Conservation (phyloP, 1,140 invertebrate species). For the Drosophila repletoides region DNA sequence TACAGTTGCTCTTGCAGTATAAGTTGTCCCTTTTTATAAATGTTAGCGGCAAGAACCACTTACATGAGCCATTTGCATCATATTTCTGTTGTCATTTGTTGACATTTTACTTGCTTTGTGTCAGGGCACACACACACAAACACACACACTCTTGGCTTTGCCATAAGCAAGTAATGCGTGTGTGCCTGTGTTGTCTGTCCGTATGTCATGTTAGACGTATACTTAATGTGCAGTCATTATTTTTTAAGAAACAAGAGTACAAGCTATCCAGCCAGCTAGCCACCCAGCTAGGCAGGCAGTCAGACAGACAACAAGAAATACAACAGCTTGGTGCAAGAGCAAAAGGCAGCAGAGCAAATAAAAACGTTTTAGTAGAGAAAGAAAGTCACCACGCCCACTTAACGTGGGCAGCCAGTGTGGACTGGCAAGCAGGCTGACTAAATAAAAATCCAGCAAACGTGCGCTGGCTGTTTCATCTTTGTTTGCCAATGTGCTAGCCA, state of each 20-base stretch:
- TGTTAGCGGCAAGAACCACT: constrained; percentile 70
- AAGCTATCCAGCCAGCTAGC: constrained; percentile 31
- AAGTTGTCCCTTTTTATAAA: constrained; percentile 72
- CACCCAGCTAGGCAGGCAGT: constrained; percentile 1
- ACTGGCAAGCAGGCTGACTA: constrained; percentile 9
- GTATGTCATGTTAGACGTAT: constrained; percentile 55
- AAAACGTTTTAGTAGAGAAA: constrained; percentile 42
- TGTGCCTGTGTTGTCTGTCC: constrained; percentile 33
- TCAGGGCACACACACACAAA: too few relatives aligned
- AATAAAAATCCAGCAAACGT: constrained; percentile 47
- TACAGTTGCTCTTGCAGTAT: constrained; percentile 52
- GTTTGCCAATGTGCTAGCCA: constrained; percentile 43
- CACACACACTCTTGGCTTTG: not conserved
- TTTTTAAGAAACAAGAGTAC: constrained; percentile 71
- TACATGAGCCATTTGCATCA: constrained; percentile 80
- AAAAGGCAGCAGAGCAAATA: constrained; percentile 47
- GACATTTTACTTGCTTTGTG: constrained; percentile 73
- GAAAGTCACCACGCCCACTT: constrained; percentile 23
- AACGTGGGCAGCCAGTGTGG: constrained; percentile 7
- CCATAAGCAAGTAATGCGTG: not conserved
- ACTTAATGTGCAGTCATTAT: constrained; percentile 80
- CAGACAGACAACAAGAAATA: constrained; percentile 37
- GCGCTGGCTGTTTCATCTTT: constrained; percentile 36
- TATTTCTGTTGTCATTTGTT: constrained; percentile 81
- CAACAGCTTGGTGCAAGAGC: constrained; percentile 45